phyloP scores from a whole-genome alignment of 2,888 invertebrate species.

The Drosophila tanythrix region DNA sequence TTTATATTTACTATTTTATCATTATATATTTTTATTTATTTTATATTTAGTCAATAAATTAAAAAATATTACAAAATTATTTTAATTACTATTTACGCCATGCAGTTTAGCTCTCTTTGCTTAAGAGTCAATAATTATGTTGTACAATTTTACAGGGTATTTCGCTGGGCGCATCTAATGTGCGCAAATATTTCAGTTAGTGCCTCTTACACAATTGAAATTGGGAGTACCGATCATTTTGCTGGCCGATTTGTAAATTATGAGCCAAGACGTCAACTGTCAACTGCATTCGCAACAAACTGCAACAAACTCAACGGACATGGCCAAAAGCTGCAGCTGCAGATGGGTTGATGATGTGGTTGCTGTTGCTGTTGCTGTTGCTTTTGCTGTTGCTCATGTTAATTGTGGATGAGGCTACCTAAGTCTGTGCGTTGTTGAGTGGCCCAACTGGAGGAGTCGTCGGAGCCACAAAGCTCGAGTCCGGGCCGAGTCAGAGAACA shows the following conservation, averaged over 20 bases:
- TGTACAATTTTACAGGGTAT: constrained; percentile 13
- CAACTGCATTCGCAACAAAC: constrained; percentile 52
- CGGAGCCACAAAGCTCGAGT: background rate
- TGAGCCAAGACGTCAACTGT: constrained; percentile 60
- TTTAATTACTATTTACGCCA: background rate
- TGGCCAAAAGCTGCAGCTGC: constrained; percentile 33
- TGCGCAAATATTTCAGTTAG: background rate
- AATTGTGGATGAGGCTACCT: constrained; percentile 34
- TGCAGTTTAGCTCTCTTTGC: background rate
- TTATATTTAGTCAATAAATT: no score
- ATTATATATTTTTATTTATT: no score
- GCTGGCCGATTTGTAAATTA: constrained; percentile 61
- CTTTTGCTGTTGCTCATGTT: constrained; percentile 1
- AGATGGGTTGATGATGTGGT: constrained; percentile 12
- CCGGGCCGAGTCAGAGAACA: constrained; percentile 46
- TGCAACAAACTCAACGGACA: constrained; percentile 48
- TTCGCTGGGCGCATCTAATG: background rate
- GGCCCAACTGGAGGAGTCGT: constrained; percentile 7
- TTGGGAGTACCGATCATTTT: constrained; percentile 33
- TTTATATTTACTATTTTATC: no score
- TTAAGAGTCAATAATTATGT: background rate
- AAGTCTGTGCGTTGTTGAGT: constrained; percentile 32
- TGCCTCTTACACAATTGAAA: constrained; percentile 33
- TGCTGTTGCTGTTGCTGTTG: constrained; percentile 1
- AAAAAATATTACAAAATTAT: background rate